These are phyloP conservation scores for Phaonia tiefii DNA, from an alignment of 2,888 invertebrate genomes.

Conservation along the genomic window DNA sequence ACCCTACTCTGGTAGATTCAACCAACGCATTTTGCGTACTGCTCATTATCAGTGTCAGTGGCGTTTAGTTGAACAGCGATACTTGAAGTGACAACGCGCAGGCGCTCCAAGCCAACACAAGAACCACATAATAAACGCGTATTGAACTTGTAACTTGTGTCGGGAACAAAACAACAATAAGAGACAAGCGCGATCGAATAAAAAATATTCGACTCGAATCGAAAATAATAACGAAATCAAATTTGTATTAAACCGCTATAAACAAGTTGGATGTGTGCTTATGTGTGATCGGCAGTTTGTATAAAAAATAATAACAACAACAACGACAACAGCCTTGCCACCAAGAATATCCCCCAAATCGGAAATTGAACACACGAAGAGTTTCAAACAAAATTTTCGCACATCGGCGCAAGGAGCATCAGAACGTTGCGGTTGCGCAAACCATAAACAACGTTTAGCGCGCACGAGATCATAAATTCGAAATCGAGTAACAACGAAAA, in stretches of 20 bases:
- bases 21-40: conserved; percentile 37
- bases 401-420: conserved; percentile 64
- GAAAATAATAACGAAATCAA: conserved; percentile 12
- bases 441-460: conserved; percentile 74
- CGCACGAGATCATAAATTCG: conserved; percentile 50
- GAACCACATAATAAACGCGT: conserved; percentile 17
- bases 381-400: conserved; percentile 64
- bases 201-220: neutral
- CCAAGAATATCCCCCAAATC: conserved; percentile 68
- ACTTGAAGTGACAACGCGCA: conserved; percentile 58
- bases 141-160: conserved; percentile 29
- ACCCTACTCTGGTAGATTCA: conserved; percentile 21
- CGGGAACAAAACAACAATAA: conserved; percentile 19
- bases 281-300: conserved; percentile 22
- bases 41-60: conserved; percentile 34
- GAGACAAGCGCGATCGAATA: conserved; percentile 45
- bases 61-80: conserved; percentile 52
- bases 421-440: conserved; percentile 77
- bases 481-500: conserved; percentile 19
- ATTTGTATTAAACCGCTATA: conserved; percentile 30
- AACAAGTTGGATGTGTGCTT: conserved; percentile 24
- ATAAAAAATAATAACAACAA: neutral
- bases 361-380: conserved; percentile 60
- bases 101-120: conserved; percentile 61
- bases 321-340: neutral